Base-by-base conservation (phyloP, 2,888 invertebrate species). In the Prenolepis imparis region DNA sequence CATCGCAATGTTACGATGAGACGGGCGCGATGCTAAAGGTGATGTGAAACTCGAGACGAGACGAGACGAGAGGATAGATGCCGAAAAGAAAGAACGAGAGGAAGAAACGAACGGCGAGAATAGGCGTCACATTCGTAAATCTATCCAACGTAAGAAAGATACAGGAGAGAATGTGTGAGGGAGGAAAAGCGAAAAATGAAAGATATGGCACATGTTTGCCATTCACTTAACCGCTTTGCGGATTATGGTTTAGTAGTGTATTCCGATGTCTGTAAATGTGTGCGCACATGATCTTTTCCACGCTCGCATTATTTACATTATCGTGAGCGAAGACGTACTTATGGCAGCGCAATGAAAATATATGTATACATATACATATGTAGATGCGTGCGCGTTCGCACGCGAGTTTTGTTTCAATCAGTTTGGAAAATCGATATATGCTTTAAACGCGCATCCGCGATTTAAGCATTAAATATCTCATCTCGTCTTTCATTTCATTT, bases 1-100 rank as follows among this genome's bases (percentile, higher is more conserved):
- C 82, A 39, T 87, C 78, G 68, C 72, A 55, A 83, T 66, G 86
- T 84, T 83, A 85, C 87, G 84, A 80, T n/a, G 72, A 28, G 84
- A 84, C 82, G 55, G 15, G n/a, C 61, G 82, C 82, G 89, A 88
- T 83, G 89, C 82, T 88, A 89, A 89, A 89, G 89, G 85, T 89
- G 86, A 87, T 83, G 84, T 86, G 89, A 89, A 89, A 89, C 84
- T 89, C 88, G 89, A 89, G 86, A 84, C 83, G 85, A 39, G 44
- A 48, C 44, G 75, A 52, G 48, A 52, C 48, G 48, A 52, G 8
- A 52, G 48, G 72, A 36, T 70, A 36, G 85, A 64, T 68, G 67
- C 12, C 68, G 80, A 63, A n/a, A 67, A 52, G 67, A 32, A 73
- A 12, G 59, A 59, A 36, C 21, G 84, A 11, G 81, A 59, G 78